Conservation (phyloP, 2,113 vertebrate genomes). For the Rhea americana region DNA sequence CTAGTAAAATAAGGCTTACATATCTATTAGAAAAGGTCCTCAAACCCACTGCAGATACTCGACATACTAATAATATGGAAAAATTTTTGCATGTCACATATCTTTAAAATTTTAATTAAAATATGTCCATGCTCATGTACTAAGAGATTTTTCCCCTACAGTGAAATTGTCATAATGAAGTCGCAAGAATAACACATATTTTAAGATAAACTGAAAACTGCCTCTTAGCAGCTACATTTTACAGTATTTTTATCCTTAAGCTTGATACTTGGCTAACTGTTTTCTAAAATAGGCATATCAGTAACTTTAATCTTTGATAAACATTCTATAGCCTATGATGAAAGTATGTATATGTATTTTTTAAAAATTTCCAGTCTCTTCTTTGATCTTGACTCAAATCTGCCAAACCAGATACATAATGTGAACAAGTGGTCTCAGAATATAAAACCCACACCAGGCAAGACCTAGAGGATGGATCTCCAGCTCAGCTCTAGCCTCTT, state of each 20-base stretch:
- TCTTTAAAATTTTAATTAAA: constrained; percentile 64
- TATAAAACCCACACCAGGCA: background rate
- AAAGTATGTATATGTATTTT: background rate
- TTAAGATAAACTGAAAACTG: background rate
- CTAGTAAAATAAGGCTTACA: constrained; percentile 2
- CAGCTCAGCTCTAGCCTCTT: background rate
- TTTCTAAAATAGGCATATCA: background rate
- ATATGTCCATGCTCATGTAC: constrained; percentile 14
- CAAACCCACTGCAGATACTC: constrained; percentile 34
- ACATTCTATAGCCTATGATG: background rate
- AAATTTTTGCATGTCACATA: constrained; percentile 46
- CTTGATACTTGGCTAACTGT: background rate
- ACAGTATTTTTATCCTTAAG: background rate
- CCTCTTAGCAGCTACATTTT: background rate
- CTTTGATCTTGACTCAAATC: background rate
- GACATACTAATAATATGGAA: background rate
- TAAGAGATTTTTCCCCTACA: background rate
- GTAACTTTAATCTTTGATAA: background rate
- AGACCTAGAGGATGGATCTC: background rate
- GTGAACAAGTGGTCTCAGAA: background rate
- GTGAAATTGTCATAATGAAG: constrained; percentile 21
- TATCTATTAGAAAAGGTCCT: background rate
- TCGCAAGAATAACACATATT: background rate
- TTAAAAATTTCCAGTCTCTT: background rate
- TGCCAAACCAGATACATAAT: background rate